These are phyloP conservation scores for Ligdia adustata DNA, from an alignment of 2,888 invertebrate genomes.

Conservation along the genomic window DNA sequence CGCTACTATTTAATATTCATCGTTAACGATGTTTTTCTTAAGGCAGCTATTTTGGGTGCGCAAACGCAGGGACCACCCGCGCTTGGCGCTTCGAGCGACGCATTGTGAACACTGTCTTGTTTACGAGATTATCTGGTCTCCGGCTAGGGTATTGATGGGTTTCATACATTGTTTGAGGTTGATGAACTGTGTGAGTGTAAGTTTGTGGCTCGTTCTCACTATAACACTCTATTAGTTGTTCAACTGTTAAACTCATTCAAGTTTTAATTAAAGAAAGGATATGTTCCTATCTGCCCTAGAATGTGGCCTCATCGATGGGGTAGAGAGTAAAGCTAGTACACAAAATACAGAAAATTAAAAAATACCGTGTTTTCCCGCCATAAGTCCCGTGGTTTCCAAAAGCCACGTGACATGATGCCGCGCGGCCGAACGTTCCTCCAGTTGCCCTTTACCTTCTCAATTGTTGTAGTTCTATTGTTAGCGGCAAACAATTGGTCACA, in stretches of 20 bases:
- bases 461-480: slow-evolving; percentile 70
- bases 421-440: slow-evolving; percentile 58
- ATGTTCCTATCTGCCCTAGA: too few relatives aligned
- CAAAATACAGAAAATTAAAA: too few relatives aligned
- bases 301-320: too few relatives aligned
- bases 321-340: too few relatives aligned
- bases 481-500: slow-evolving; percentile 69
- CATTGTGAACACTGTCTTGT: slow-evolving; percentile 30
- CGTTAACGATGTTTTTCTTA: slow-evolving; percentile 81
- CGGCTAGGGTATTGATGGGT: slow-evolving; percentile 6
- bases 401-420: slow-evolving; percentile 49
- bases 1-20: slow-evolving; percentile 75
- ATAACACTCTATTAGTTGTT: too few relatives aligned
- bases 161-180: slow-evolving; percentile 17
- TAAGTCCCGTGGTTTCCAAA: slow-evolving; percentile 46
- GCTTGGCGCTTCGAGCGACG: slow-evolving; percentile 53
- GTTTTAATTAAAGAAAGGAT: too few relatives aligned
- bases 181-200: slow-evolving; percentile 11
- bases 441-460: slow-evolving; percentile 73
- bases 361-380: slow-evolving; percentile 45
- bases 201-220: too few relatives aligned
- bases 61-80: slow-evolving; percentile 72
- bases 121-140: slow-evolving; percentile 18
- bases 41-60: slow-evolving; percentile 68
- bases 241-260: too few relatives aligned